phyloP scores from a whole-genome alignment of 2,797 vertebrate genomes.

The Enteromius viviparus region DNA sequence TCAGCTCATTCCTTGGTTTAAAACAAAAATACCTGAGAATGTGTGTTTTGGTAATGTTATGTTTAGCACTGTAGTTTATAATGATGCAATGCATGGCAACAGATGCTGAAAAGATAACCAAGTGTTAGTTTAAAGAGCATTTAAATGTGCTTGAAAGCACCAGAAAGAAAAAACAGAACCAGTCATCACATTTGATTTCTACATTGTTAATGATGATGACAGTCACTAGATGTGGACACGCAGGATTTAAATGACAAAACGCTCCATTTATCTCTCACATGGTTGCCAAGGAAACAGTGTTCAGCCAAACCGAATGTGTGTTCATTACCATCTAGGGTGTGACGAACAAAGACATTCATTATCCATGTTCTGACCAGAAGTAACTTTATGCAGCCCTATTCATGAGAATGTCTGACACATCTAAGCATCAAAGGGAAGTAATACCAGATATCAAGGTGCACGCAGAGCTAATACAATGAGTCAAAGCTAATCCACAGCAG shows the following conservation, averaged over 20 bases:
- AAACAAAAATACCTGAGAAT: neutral
- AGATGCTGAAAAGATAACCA: neutral
- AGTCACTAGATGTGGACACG: conserved; percentile 32
- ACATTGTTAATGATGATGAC: conserved; percentile 36
- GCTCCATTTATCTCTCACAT: conserved; percentile 45
- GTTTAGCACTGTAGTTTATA: neutral
- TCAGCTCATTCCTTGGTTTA: conserved; percentile 24
- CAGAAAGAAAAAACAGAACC: neutral
- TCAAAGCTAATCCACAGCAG: conserved; percentile 49
- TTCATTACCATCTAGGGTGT: conserved; percentile 54
- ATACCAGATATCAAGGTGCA: conserved; percentile 33
- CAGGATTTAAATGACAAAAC: conserved; percentile 53
- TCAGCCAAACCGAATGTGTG: conserved; percentile 49
- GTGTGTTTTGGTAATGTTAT: neutral
- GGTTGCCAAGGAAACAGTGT: conserved; percentile 63
- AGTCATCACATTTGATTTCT: conserved; percentile 12
- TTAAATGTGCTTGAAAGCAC: neutral
- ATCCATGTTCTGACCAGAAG: conserved; percentile 46
- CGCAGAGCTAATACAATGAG: conserved; percentile 6
- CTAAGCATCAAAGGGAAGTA: conserved; percentile 50
- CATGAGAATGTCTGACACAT: conserved; percentile 46
- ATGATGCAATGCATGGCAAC: conserved; percentile 35
- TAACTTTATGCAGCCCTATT: conserved; percentile 54
- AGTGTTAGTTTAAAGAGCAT: neutral
- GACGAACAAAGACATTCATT: conserved; percentile 59